Conservation (phyloP, 2,113 vertebrate species). For the Melanocharis versteri region DNA sequence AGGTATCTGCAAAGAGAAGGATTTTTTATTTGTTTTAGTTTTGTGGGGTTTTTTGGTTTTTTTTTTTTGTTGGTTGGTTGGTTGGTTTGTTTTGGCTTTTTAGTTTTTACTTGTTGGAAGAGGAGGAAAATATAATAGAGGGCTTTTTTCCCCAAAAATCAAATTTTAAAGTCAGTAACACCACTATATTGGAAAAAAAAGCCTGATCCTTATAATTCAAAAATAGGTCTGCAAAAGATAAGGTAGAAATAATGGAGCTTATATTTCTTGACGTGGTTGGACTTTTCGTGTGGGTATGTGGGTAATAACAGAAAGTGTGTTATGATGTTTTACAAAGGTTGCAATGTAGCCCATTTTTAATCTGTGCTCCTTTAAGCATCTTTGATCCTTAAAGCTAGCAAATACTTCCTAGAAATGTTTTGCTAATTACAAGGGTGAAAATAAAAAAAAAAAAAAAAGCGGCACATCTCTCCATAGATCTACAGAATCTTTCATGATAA, state of each 20-base stretch:
- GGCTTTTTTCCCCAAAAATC: fast-evolving
- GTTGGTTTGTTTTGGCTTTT: neutral
- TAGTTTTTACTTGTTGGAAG: neutral
- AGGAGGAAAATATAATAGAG: neutral
- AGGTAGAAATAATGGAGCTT: neutral
- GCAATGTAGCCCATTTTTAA: neutral
- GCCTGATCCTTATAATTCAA: neutral
- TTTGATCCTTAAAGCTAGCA: neutral
- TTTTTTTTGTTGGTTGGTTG: too few species aligned
- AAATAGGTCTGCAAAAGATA: neutral
- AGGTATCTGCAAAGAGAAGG: neutral
- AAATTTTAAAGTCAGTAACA: neutral
- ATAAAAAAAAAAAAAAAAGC: neutral
- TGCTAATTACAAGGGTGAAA: neutral
- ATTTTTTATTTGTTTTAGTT: neutral
- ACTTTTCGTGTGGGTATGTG: neutral
- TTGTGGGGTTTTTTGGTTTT: neutral
- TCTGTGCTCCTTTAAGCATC: neutral
- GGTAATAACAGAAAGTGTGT: neutral
- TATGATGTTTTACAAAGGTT: neutral
- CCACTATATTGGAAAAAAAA: neutral
- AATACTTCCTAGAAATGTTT: neutral
- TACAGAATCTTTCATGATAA: neutral
- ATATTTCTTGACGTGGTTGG: neutral
- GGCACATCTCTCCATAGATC: neutral